phyloP scores from a whole-genome alignment of 2,797 vertebrate genomes.

The Miichthys miiuy region DNA sequence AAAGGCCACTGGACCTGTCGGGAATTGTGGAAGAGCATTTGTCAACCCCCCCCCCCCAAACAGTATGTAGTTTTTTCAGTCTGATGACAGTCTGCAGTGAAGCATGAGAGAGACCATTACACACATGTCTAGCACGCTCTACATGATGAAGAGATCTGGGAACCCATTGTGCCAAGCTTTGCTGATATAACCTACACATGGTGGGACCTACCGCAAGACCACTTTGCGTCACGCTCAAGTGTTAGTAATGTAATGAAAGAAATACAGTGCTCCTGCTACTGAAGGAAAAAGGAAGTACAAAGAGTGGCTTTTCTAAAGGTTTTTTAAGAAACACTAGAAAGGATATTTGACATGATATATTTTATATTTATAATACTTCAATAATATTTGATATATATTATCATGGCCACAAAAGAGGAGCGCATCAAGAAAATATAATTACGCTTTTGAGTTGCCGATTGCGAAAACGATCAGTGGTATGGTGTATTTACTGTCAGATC shows the following conservation, averaged over 20 bases:
- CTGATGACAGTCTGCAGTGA: conserved; percentile 71
- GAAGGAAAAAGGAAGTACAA: conserved; percentile 26
- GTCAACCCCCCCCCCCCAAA: conserved; percentile 61
- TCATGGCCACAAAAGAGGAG: not conserved
- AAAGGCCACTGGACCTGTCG: conserved; percentile 74
- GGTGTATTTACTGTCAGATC: no score
- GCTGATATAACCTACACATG: conserved; percentile 47
- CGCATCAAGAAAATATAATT: not conserved
- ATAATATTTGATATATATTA: no score
- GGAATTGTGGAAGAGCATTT: conserved; percentile 62
- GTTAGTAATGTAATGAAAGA: conserved; percentile 48
- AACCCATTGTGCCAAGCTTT: conserved; percentile 62
- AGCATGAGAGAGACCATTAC: conserved; percentile 80
- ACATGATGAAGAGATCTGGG: conserved; percentile 82
- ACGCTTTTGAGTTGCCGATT: no score
- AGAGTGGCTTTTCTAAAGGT: not conserved
- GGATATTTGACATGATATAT: not conserved
- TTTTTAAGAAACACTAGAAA: not conserved
- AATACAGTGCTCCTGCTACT: not conserved
- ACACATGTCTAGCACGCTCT: conserved; percentile 71
- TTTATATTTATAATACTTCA: no score
- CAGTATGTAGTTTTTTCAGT: conserved; percentile 69
- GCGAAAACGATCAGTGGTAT: no score
- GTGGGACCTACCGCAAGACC: conserved; percentile 23
- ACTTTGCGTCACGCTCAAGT: conserved; percentile 36